These are phyloP conservation scores for Diglossa brunneiventris DNA, from an alignment of 2,113 vertebrate genomes.

Conservation along the genomic window DNA sequence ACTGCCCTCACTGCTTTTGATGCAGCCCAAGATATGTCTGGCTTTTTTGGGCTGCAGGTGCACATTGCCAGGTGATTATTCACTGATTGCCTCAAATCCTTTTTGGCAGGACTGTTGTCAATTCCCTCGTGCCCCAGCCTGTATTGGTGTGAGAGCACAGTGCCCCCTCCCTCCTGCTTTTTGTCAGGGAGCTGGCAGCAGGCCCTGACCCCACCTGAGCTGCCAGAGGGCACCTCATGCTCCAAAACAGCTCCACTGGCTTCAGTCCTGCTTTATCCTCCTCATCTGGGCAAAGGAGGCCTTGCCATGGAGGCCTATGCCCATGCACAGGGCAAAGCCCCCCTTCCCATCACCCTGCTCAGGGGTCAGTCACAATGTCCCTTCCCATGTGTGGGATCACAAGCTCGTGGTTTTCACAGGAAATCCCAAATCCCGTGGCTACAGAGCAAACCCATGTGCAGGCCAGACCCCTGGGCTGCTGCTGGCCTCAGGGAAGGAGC, in stretches of 20 bases:
- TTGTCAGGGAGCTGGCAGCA: not conserved
- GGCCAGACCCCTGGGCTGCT: not conserved
- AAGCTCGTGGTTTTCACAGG: not conserved
- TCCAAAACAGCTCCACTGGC: not conserved
- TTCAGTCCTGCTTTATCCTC: not conserved
- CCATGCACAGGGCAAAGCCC: accelerated
- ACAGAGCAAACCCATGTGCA: not conserved
- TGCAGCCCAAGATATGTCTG: not conserved
- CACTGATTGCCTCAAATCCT: not conserved
- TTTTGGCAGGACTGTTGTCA: not conserved
- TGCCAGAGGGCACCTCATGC: not conserved
- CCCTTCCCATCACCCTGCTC: not conserved
- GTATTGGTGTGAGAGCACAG: not conserved
- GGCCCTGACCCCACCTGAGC: not conserved
- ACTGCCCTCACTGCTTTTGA: not conserved
- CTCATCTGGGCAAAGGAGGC: not conserved
- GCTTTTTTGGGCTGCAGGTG: not conserved
- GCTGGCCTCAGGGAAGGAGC: not conserved
- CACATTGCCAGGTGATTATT: not conserved
- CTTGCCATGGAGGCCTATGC: not conserved
- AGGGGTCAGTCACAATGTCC: not conserved
- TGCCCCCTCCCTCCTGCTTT: not conserved
- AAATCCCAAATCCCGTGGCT: not conserved
- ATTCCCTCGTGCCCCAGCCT: not conserved
- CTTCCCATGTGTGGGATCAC: not conserved